These are phyloP conservation scores for Diachrysia chrysitis DNA, from an alignment of 2,888 invertebrate species.

Conservation along the genomic window DNA sequence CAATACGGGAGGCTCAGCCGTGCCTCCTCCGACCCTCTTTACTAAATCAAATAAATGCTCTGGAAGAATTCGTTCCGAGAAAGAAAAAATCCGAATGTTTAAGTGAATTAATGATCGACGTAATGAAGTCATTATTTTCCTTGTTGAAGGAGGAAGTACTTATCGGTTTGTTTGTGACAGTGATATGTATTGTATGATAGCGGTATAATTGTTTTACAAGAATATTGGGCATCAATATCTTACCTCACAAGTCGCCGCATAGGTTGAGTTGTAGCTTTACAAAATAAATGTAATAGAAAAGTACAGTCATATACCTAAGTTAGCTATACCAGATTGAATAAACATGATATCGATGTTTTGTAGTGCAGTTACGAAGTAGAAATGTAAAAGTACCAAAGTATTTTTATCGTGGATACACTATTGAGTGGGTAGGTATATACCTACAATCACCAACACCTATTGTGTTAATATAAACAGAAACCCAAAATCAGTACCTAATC, in stretches of 20 bases:
- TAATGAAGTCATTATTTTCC: constrained; percentile 42
- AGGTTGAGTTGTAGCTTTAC: no score
- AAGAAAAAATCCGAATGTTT: constrained; percentile 47
- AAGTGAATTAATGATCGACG: constrained; percentile 46
- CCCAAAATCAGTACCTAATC: constrained; percentile 23
- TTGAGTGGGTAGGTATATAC: background rate
- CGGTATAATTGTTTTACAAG: background rate
- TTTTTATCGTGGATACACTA: no score
- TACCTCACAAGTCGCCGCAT: background rate
- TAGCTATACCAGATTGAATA: background rate
- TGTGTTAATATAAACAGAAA: constrained; percentile 12
- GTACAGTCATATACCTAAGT: no score
- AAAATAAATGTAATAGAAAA: no score
- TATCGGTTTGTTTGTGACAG: constrained; percentile 18
- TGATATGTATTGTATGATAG: background rate
- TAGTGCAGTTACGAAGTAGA: no score
- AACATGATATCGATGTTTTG: background rate
- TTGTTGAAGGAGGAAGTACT: constrained; percentile 23
- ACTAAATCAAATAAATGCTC: constrained; percentile 45
- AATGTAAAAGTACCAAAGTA: no score
- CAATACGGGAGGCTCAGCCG: constrained; percentile 1
- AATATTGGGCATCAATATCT: background rate
- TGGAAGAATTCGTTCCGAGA: constrained; percentile 23
- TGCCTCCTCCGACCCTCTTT: constrained; percentile 35
- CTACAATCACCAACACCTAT: background rate